Evolutionary conservation across 1,140 invertebrate species (phyloP).

Genomic region (Stenopsyche tienmushanensis): DNA sequence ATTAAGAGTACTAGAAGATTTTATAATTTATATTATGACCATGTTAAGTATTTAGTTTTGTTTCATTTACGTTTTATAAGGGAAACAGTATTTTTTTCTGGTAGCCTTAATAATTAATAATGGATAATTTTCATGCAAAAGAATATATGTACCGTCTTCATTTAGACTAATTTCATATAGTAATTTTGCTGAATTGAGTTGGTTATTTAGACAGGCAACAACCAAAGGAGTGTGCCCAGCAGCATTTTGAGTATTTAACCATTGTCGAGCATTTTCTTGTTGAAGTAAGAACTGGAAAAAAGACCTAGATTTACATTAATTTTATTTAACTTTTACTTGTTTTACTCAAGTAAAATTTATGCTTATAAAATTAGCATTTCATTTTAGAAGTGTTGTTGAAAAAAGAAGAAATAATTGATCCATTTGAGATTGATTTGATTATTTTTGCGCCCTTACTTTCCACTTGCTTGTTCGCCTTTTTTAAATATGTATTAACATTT

Average conservation of each 20-base stretch:
- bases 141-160: not conserved
- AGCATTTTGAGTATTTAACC: not conserved
- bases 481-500: too few species aligned
- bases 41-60: not conserved
- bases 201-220: not conserved
- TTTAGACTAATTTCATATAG: not conserved
- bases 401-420: not conserved
- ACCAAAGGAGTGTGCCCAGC: slow-evolving; percentile 5
- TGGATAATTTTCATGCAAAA: not conserved
- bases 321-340: not conserved
- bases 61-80: not conserved
- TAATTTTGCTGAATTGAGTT: not conserved
- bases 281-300: slow-evolving; percentile 8
- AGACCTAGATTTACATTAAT: not conserved
- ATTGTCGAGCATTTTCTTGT: not conserved
- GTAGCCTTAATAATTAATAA: not conserved
- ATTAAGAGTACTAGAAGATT: not conserved
- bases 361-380: not conserved
- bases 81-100: too few species aligned
- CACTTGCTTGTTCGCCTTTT: too few species aligned
- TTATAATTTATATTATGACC: not conserved
- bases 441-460: too few species aligned
- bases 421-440: too few species aligned
- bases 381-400: not conserved
- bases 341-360: not conserved